Conservation (phyloP, 2,888 invertebrate genomes). For the Polydrusus cervinus region DNA sequence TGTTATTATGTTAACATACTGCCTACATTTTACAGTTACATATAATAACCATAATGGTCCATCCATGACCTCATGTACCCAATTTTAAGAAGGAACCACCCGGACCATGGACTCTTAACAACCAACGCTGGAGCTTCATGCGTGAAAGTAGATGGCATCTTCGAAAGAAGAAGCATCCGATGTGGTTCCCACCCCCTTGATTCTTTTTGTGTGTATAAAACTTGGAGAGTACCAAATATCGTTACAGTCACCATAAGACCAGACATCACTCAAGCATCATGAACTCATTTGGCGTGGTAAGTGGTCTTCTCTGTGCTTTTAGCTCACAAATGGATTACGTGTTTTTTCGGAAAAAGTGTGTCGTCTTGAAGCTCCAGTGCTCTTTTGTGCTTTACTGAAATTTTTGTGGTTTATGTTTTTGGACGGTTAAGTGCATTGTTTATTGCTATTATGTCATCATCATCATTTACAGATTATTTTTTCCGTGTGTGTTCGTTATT, state of each 20-base stretch:
- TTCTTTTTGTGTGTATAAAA: slow-evolving; percentile 62
- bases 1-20: neutral
- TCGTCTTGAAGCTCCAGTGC: slow-evolving; percentile 27
- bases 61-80: slow-evolving; percentile 41
- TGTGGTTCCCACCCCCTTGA: slow-evolving; percentile 64
- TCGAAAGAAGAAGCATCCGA: slow-evolving; percentile 60
- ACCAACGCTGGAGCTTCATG: slow-evolving; percentile 40
- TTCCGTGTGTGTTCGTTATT: slow-evolving; percentile 1
- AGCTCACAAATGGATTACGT: slow-evolving; percentile 60
- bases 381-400: slow-evolving; percentile 69
- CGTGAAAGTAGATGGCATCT: slow-evolving; percentile 64
- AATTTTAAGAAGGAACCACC: slow-evolving; percentile 49
- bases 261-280: slow-evolving; percentile 70
- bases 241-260: slow-evolving; percentile 70
- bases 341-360: slow-evolving; percentile 55
- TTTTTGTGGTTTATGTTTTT: slow-evolving; percentile 23
- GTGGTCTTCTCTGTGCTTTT: slow-evolving; percentile 59
- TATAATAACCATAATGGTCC: slow-evolving; percentile 3
- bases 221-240: slow-evolving; percentile 52
- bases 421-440: slow-evolving; percentile 3
- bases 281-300: slow-evolving; percentile 72
- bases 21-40: neutral
- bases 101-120: slow-evolving; percentile 25
- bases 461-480: neutral
- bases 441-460: neutral